Conservation (phyloP, 2,113 vertebrate species). For the Andinoacara biseriatus region DNA sequence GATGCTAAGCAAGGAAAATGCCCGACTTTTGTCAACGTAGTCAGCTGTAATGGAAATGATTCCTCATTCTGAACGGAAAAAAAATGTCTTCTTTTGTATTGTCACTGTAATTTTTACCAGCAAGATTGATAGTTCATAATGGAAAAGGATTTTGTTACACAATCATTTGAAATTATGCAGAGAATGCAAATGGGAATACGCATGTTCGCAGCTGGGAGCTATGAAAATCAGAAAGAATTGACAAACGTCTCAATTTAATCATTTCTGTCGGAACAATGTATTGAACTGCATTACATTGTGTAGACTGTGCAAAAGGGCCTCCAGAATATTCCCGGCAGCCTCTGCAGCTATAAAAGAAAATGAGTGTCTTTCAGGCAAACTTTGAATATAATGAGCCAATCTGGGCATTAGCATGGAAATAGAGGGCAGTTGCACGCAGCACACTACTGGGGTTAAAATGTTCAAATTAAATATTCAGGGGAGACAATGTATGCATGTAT, state of each 20-base stretch:
- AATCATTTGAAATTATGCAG: background rate
- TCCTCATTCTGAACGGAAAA: slow-evolving; percentile 1
- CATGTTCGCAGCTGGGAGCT: background rate
- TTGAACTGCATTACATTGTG: slow-evolving; percentile 3
- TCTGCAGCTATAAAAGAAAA: slow-evolving; percentile 19
- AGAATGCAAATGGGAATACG: background rate
- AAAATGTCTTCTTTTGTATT: slow-evolving; percentile 1
- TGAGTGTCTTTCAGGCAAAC: background rate
- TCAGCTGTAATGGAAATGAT: background rate
- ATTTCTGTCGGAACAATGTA: background rate
- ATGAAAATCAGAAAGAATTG: background rate
- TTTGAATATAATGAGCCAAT: slow-evolving; percentile 45
- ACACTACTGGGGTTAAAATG: background rate
- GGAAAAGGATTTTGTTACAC: background rate
- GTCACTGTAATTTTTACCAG: background rate
- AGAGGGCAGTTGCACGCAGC: background rate
- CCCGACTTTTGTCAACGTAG: background rate
- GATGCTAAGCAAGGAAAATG: background rate
- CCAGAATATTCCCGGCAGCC: background rate
- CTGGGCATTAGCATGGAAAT: slow-evolving; percentile 27
- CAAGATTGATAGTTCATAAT: background rate
- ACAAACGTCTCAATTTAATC: background rate
- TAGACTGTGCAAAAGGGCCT: slow-evolving; percentile 1
- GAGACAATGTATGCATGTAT: background rate
- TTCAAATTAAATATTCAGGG: slow-evolving; percentile 34